Percentiles rank a stretch among this genome's conserved stretches.
Conservation (phyloP, 2,888 invertebrate species). For the Pandemis corylana region DNA sequence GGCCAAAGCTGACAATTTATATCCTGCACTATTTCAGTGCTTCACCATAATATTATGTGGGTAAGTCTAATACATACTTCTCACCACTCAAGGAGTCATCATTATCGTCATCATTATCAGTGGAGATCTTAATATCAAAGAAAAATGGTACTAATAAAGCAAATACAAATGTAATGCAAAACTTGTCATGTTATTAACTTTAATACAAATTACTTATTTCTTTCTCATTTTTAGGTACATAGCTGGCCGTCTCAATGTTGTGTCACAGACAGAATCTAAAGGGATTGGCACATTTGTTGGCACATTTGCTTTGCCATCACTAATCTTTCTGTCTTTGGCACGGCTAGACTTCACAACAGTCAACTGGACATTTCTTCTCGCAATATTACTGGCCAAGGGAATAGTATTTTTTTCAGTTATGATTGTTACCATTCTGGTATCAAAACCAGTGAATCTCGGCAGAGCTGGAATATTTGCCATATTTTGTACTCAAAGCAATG, state of each 20-base stretch:
- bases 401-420: slow-evolving; percentile 93
- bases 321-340: slow-evolving; percentile 96
- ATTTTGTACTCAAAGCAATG: slow-evolving; percentile 98
- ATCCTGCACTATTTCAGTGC: slow-evolving; percentile 96
- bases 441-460: slow-evolving; percentile 92
- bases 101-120: no score
- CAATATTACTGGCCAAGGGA: slow-evolving; percentile 94
- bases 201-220: neutral
- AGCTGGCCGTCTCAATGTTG: slow-evolving; percentile 93
- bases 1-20: slow-evolving; percentile 90
- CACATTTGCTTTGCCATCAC: slow-evolving; percentile 95
- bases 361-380: slow-evolving; percentile 96
- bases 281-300: slow-evolving; percentile 97
- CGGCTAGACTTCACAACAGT: slow-evolving; percentile 92
- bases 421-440: slow-evolving; percentile 90
- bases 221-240: slow-evolving; percentile 87
- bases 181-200: neutral
- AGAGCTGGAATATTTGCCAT: slow-evolving; percentile 96
- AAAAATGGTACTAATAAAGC: neutral
- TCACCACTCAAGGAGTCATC: neutral
- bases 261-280: slow-evolving; percentile 93
- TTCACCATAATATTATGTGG: slow-evolving; percentile 96
- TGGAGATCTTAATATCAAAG: neutral
- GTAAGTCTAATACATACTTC: slow-evolving; percentile 82
- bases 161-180: neutral